Percentiles rank a stretch among this genome's conserved stretches.
phyloP scores from a whole-genome alignment of 2,113 vertebrate genomes.

The human (Homo sapiens) region GRCh38 chr1:238030001-238030500 shows the following conservation, averaged over 20 bases:
- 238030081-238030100: not conserved
- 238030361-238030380: not conserved
- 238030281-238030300: not conserved
- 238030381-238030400: not conserved
- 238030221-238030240: not conserved
- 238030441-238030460: not conserved
- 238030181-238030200: not conserved
- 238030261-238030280: not conserved
- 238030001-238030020: too few relatives aligned
- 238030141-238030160: not conserved
- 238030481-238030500: not conserved
- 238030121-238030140: not conserved
- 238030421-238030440: not conserved
- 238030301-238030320: not conserved
- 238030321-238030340: not conserved
- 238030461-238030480: not conserved
- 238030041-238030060: not conserved
- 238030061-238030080: too few relatives aligned
- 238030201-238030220: not conserved
- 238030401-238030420: too few relatives aligned
- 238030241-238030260: not conserved
- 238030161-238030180: not conserved
- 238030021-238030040: not conserved
- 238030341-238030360: not conserved
- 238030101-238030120: not conserved